Conservation (phyloP, 2,113 vertebrate genomes). For the Sus scrofa region T2T-Sscrofa CM000826.6:60479001-60479500, state of each 20-base stretch:
- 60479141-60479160: not conserved
- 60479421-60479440: not conserved
- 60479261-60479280: fast-evolving
- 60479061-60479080: not conserved
- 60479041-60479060: not conserved
- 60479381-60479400: too few relatives aligned
- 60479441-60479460: not conserved
- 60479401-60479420: too few relatives aligned
- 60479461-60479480: not conserved
- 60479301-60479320: not conserved
- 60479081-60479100: not conserved
- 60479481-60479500: not conserved
- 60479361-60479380: too few relatives aligned
- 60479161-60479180: not conserved
- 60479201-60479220: not conserved
- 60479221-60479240: not conserved
- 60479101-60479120: not conserved
- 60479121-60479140: not conserved
- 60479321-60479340: not conserved
- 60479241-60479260: not conserved
- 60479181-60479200: not conserved
- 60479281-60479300: not conserved
- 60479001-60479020: not conserved
- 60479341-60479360: not conserved
- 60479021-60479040: not conserved